These are phyloP conservation scores for Drosophila santomea DNA, from an alignment of 1,140 invertebrate species.

Conservation along the genomic window DNA sequence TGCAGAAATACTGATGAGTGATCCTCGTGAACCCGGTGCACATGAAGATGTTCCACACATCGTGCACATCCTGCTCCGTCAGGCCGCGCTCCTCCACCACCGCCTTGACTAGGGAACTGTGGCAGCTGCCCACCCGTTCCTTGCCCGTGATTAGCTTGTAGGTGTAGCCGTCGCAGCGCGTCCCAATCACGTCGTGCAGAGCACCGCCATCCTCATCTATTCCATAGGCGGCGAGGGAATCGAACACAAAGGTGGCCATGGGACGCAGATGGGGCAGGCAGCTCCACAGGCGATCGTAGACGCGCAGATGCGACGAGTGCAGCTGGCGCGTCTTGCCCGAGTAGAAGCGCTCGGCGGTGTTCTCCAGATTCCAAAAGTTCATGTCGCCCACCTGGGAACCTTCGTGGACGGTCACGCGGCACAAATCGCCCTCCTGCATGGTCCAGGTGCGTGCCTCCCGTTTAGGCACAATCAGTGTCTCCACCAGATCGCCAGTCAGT, in stretches of 20 bases:
- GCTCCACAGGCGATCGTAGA: slow-evolving; percentile 85
- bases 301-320: slow-evolving; percentile 84
- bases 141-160: slow-evolving; percentile 85
- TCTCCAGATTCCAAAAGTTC: slow-evolving; percentile 85
- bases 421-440: slow-evolving; percentile 83
- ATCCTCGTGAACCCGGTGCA: slow-evolving; percentile 85
- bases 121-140: slow-evolving; percentile 84
- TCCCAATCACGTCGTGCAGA: slow-evolving; percentile 85
- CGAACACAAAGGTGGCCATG: slow-evolving; percentile 86
- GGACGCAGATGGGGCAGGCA: slow-evolving; percentile 85
- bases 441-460: slow-evolving; percentile 84
- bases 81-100: slow-evolving; percentile 84
- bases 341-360: slow-evolving; percentile 85
- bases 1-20: slow-evolving; percentile 85
- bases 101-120: slow-evolving; percentile 85
- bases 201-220: slow-evolving; percentile 85
- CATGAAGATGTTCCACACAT: slow-evolving; percentile 86
- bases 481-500: slow-evolving; percentile 66
- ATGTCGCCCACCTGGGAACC: slow-evolving; percentile 85
- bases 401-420: slow-evolving; percentile 83
- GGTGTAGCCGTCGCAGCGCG: slow-evolving; percentile 86
- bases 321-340: slow-evolving; percentile 86
- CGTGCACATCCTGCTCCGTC: slow-evolving; percentile 85
- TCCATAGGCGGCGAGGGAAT: slow-evolving; percentile 84
- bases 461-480: slow-evolving; percentile 81